Evolutionary conservation across 2,888 invertebrate genomes (phyloP).

Genomic region (Trichopoda pennipes): DNA sequence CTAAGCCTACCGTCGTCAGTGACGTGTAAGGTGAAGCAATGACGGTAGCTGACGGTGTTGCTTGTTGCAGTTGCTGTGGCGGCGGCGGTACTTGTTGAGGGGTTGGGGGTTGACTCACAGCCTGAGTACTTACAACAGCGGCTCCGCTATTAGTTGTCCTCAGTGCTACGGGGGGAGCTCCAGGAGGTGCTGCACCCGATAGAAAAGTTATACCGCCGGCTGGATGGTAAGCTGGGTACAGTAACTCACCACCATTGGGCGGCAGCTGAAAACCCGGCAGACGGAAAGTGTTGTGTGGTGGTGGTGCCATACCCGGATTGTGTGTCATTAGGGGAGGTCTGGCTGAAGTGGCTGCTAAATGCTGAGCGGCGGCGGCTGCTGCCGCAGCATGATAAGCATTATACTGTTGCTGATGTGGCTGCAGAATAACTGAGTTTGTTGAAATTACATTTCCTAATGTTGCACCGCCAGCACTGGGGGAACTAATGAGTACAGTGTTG

Average conservation of each 20-base stretch:
- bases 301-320: conserved; percentile 74
- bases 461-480: conserved; percentile 75
- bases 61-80: conserved; percentile 71
- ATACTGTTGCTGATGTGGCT: conserved; percentile 74
- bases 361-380: conserved; percentile 71
- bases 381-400: conserved; percentile 75
- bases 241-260: conserved; percentile 83
- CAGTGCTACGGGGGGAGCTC: conserved; percentile 67
- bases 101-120: conserved; percentile 70
- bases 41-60: conserved; percentile 74
- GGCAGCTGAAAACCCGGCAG: conserved; percentile 81
- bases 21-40: conserved; percentile 75
- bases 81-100: conserved; percentile 72
- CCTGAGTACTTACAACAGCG: conserved; percentile 64
- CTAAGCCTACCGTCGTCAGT: conserved; percentile 68
- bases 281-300: conserved; percentile 74
- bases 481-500: conserved; percentile 76
- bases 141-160: conserved; percentile 67
- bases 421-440: conserved; percentile 75
- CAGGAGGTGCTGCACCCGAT: conserved; percentile 72
- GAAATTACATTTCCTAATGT: conserved; percentile 73
- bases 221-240: conserved; percentile 82
- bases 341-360: conserved; percentile 73
- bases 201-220: conserved; percentile 74
- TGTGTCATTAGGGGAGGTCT: conserved; percentile 76